Base-by-base conservation (phyloP, 2,888 invertebrate species). In the Stomorhina lunata region DNA sequence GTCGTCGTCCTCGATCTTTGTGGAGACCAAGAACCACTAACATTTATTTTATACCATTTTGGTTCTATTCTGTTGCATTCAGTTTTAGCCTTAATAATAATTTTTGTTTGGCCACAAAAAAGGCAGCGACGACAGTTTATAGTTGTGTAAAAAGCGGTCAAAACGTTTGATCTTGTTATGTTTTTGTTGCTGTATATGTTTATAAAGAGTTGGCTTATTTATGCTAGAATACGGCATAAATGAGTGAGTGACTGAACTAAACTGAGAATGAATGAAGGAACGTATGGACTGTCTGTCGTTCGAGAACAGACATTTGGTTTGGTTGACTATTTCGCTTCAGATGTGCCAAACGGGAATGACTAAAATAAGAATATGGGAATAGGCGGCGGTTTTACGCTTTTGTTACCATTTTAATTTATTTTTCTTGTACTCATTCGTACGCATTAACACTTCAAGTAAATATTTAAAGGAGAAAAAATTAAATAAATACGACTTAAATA, bases 371-470 rank as follows among this genome's bases (percentile, higher is more conserved):
- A 68, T 40, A n/a, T n/a, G n/a, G n/a, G 29, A 48, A 43, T 12
- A 37, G 7, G 55, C 43, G 48, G 71, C 76, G 76, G 68, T 73
- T 81, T 50, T 61, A 73, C 53, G 82, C 81, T 82, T 85, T 80
- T 84, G 69, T 79, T 78, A 82, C 66, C 53, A 77, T 76, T 81
- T 59, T 80, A 78, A 81, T 81, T 83, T 78, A 80, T 80, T 77
- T 80, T 81, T 68, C 78, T 79, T 79, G 79, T 81, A 73, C 77
- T 29, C n/a, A n/a, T n/a, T 61, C 65, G 4, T 50, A 65, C n/a
- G 59, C 69, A 73, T 69, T 73, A 78, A 75, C 78, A 81, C 73
- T 78, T 81, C 53, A 45, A 66, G 61, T 68, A 61, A 61, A 72
- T 76, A 57, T 57, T 43, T 40, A 32, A 55, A 43, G 5, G 66